Evolutionary conservation across 2,113 vertebrate species (phyloP).

Genomic region (Sminthopsis crassicaudata): DNA sequence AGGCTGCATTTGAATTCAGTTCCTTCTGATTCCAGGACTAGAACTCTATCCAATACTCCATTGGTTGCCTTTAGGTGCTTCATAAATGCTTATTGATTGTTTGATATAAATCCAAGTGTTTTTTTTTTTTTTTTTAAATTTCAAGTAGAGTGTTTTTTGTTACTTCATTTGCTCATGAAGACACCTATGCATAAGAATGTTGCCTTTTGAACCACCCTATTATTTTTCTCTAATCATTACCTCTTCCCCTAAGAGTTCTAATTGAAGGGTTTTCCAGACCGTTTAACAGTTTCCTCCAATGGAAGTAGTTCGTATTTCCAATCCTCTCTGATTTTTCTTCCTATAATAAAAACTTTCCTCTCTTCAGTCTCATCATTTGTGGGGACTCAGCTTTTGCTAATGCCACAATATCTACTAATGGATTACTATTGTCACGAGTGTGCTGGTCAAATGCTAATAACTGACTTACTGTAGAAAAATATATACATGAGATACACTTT

Average conservation of each 20-base stretch:
- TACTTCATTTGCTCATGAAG: not conserved
- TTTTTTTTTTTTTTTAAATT: not conserved
- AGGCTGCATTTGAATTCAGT: not conserved
- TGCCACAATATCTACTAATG: fast-evolving
- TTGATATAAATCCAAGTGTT: not conserved
- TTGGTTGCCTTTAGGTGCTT: not conserved
- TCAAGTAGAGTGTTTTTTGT: not conserved
- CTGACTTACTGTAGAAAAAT: not conserved
- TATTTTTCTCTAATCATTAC: not conserved
- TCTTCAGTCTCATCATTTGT: fast-evolving
- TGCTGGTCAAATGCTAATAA: not conserved
- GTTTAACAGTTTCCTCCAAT: too few relatives aligned
- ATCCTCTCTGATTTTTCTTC: not conserved
- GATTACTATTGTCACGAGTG: too few relatives aligned
- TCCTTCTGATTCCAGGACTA: not conserved
- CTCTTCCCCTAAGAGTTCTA: too few relatives aligned
- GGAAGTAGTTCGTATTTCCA: not conserved
- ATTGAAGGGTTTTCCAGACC: too few relatives aligned
- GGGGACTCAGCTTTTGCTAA: not conserved
- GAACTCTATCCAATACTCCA: not conserved
- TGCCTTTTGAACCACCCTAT: too few relatives aligned
- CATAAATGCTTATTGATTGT: not conserved
- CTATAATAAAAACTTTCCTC: not conserved
- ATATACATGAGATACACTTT: fast-evolving
- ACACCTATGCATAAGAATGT: too few relatives aligned